A percentile compares a stretch with the other conserved stretches of the same genome.
phyloP scores from a whole-genome alignment of 2,113 vertebrate species.

The Romanogobio albipinnatus region DNA sequence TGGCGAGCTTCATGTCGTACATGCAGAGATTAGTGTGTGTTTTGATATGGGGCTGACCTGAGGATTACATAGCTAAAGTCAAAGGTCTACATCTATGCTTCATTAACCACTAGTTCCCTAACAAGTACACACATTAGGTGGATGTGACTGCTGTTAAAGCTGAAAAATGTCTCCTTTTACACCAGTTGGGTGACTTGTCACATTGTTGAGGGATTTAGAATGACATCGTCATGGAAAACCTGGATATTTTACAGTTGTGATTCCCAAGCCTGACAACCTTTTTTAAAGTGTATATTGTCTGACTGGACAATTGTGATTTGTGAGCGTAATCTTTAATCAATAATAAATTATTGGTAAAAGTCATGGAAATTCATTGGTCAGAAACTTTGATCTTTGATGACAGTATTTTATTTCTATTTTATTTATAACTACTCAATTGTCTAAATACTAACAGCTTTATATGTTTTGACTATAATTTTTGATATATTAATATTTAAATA shows the following conservation, averaged over 20 bases:
- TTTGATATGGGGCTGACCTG: conserved; percentile 32
- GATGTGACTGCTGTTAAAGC: background rate
- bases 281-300: no score
- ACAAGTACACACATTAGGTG: conserved; percentile 20
- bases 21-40: conserved; percentile 36
- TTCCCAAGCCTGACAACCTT: background rate
- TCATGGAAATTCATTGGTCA: background rate
- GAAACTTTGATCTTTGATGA: no score
- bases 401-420: background rate
- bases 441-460: background rate
- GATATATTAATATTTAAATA: no score
- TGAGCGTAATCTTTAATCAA: background rate
- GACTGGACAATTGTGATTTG: background rate
- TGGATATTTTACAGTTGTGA: background rate
- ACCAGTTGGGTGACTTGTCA: background rate
- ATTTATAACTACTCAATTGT: background rate
- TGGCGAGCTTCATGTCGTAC: conserved; percentile 18
- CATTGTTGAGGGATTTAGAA: background rate
- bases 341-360: background rate
- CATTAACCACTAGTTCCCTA: conserved; percentile 18
- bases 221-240: background rate
- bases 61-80: conserved; percentile 22
- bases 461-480: no score
- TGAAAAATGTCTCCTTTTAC: background rate
- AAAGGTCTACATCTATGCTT: conserved; percentile 27